Evolutionary conservation across 2,888 invertebrate species (phyloP), one percentile per base, ranked within the genome.

Genomic region (Osmoderma eremita): DNA sequence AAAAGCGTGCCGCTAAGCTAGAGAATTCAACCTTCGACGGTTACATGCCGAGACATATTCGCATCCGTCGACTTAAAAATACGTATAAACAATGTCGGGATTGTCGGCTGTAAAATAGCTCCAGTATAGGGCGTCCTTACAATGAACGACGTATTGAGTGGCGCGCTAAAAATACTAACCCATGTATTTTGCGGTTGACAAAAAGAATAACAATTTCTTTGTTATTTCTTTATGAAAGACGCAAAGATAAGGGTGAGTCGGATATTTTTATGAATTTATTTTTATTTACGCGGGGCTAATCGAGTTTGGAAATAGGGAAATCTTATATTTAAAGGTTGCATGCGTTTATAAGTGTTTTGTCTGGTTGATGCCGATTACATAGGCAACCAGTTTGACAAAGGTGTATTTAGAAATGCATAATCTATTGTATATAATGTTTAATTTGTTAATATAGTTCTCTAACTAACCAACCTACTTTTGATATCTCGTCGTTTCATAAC

Each of bases 1-100:
- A 42, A 58, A 45, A 56, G 5, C 20, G 18, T 24, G 30, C 30
- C 5, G 45, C 30, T 42, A 24, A 61, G 45, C 30, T 42, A 24
- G 45, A 45, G 30, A 45, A 61, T 61, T 45, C 24, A 67, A 45
- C 67, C 67, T 63, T 67, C 51, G 24, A 38, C 20, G n/a, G n/a
- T n/a, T n/a, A n/a, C n/a, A n/a, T n/a, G n/a, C n/a, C 38, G 53
- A 63, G 67, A 66, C 66, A 58, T 54, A 53, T 48, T 54, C 62
- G 45, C 53, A 66, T 50, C 61, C 63, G 45, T 51, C 18, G 39
- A 63, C 53, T 66, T 66, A 67, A 67, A 67, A 67, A 67, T 67
- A 67, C 39, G 3, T 30, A 8, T 10, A 51, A 67, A 63, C 67
- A 63, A 62, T 36, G 67, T 48, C 30, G 17, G 24, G 58, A 61